Percentiles rank a stretch among this genome's conserved stretches.
phyloP scores from a whole-genome alignment of 1,140 invertebrate genomes.

The Oryctes rhinoceros region DNA sequence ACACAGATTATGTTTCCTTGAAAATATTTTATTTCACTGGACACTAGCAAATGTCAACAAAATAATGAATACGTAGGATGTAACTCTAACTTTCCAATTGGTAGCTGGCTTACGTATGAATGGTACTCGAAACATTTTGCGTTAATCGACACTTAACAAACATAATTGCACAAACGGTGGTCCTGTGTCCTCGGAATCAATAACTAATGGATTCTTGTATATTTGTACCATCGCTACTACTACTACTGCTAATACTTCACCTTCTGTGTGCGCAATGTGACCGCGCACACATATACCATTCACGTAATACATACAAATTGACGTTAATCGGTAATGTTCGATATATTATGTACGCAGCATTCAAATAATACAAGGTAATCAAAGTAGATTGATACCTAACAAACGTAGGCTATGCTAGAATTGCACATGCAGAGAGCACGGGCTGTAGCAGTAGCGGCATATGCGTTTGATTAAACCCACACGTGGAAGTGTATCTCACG shows the following conservation, averaged over 20 bases:
- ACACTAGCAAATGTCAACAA: no score
- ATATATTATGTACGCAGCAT: not conserved
- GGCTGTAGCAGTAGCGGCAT: not conserved
- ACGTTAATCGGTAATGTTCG: not conserved
- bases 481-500: not conserved
- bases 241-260: not conserved
- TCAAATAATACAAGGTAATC: not conserved
- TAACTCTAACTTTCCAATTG: not conserved
- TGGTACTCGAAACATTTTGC: not conserved
- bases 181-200: slow-evolving; percentile 1
- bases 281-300: not conserved
- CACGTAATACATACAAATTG: slow-evolving; percentile 10
- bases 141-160: not conserved
- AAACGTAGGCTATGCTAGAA: not conserved
- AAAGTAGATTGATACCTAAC: no score
- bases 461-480: slow-evolving; percentile 2
- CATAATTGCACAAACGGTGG: not conserved
- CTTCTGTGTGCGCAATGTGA: not conserved
- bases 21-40: no score
- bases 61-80: not conserved
- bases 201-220: slow-evolving; percentile 12
- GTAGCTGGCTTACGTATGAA: not conserved
- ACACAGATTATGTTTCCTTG: no score
- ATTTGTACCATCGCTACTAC: not conserved
- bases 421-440: not conserved